A percentile compares a stretch with the other conserved stretches of the same genome.
Conservation (phyloP, 2,888 invertebrate species). For the Cryptus viduatorius region DNA sequence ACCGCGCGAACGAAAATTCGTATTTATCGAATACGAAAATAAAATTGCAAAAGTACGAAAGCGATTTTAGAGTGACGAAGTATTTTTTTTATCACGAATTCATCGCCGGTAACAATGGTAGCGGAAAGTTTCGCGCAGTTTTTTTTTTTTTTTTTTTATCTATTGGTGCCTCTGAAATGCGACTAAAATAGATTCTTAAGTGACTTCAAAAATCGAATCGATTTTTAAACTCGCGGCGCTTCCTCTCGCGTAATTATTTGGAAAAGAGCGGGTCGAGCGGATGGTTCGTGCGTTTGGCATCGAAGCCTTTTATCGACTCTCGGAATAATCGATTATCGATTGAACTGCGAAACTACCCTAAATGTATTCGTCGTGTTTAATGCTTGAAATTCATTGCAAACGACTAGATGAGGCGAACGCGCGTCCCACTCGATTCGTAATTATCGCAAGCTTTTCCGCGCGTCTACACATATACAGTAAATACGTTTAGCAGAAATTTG, state of each 20-base stretch:
- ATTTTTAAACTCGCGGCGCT: neutral
- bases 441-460: constrained; percentile 1
- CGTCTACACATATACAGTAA: neutral
- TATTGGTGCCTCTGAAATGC: no score
- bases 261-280: neutral
- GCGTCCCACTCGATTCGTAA: constrained; percentile 12
- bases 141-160: no score
- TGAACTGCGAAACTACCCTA: neutral
- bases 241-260: neutral
- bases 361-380: neutral
- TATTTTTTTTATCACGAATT: no score
- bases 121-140: no score
- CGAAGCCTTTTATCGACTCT: neutral
- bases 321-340: constrained; percentile 9
- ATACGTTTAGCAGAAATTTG: constrained; percentile 17
- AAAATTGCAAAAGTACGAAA: no score
- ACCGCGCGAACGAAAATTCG: no score
- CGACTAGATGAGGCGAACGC: neutral
- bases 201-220: no score
- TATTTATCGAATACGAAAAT: no score
- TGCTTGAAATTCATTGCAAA: constrained; percentile 3
- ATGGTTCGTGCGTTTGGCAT: neutral
- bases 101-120: no score
- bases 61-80: no score
- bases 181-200: no score